Percentiles rank a stretch among this genome's conserved stretches.
phyloP scores from a whole-genome alignment of 2,113 vertebrate species.

The Nerophis lumbriciformis region DNA sequence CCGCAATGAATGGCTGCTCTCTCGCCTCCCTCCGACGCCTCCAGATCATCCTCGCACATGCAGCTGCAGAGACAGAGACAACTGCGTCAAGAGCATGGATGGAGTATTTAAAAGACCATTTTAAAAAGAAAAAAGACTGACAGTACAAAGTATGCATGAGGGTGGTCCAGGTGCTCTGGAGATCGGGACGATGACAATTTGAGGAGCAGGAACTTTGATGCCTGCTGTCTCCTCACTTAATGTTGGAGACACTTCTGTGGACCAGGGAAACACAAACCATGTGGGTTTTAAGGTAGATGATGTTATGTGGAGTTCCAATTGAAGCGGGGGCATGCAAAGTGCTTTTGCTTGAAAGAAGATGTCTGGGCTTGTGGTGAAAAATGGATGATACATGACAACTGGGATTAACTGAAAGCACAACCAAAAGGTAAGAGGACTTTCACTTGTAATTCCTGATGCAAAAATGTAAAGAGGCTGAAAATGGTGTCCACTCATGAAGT shows the following conservation, averaged over 20 bases:
- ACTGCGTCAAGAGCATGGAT: conserved; percentile 13
- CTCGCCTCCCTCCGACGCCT: conserved; percentile 35
- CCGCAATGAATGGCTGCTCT: conserved; percentile 16
- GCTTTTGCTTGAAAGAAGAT: conserved; percentile 48
- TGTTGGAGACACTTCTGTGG: conserved; percentile 23
- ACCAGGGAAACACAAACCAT: conserved; percentile 37
- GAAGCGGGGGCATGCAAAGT: conserved; percentile 52
- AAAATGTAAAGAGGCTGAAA: neutral
- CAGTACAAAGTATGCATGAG: neutral
- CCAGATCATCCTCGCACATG: conserved; percentile 45
- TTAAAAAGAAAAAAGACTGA: conserved; percentile 24
- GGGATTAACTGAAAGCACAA: conserved; percentile 67
- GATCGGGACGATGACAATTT: conserved; percentile 54
- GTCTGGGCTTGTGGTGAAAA: conserved; percentile 47
- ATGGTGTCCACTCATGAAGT: neutral
- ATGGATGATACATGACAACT: conserved; percentile 72
- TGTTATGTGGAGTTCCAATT: conserved; percentile 46
- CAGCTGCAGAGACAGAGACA: conserved; percentile 27
- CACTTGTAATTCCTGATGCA: neutral
- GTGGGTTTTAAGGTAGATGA: conserved; percentile 33
- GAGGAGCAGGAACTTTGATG: conserved; percentile 67
- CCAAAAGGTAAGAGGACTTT: conserved; percentile 61
- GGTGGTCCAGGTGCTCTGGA: conserved; percentile 26
- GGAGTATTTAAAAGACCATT: conserved; percentile 11
- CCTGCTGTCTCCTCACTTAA: conserved; percentile 30